Percentiles rank a stretch among this genome's conserved stretches.
These are phyloP conservation scores for Budorcas taxicolor DNA, from an alignment of 2,113 vertebrate genomes.

Conservation along the genomic window DNA sequence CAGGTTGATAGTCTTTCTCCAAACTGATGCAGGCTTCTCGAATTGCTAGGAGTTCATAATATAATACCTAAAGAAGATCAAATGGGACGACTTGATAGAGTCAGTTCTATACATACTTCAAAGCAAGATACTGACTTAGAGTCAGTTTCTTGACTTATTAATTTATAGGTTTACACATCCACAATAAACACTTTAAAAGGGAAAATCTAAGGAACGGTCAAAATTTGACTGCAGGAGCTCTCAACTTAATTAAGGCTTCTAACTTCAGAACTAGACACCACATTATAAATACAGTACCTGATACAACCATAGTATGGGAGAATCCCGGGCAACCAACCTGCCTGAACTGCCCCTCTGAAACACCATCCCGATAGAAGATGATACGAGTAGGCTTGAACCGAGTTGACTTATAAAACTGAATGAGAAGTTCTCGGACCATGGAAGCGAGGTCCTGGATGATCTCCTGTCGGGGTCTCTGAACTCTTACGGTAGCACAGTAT, in stretches of 20 bases:
- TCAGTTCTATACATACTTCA: background rate
- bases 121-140: constrained; percentile 17
- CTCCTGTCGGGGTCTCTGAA: constrained; percentile 96
- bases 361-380: constrained; percentile 95
- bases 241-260: constrained; percentile 6
- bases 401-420: constrained; percentile 99
- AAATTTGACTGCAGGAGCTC: background rate
- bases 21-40: constrained; percentile 98
- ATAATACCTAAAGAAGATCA: constrained; percentile 88
- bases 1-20: constrained; percentile 99
- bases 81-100: constrained; percentile 16
- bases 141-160: background rate
- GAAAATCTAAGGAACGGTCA: background rate
- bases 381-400: constrained; percentile 98
- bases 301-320: background rate
- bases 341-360: constrained; percentile 98
- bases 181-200: background rate
- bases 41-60: constrained; percentile 98
- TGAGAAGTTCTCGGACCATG: constrained; percentile 98
- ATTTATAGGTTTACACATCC: background rate
- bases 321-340: constrained; percentile 82
- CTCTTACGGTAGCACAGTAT: constrained; percentile 98
- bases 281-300: background rate
- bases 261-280: background rate
- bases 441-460: constrained; percentile 98